phyloP scores from a whole-genome alignment of 2,888 invertebrate genomes.

The Melanotus villosus region DNA sequence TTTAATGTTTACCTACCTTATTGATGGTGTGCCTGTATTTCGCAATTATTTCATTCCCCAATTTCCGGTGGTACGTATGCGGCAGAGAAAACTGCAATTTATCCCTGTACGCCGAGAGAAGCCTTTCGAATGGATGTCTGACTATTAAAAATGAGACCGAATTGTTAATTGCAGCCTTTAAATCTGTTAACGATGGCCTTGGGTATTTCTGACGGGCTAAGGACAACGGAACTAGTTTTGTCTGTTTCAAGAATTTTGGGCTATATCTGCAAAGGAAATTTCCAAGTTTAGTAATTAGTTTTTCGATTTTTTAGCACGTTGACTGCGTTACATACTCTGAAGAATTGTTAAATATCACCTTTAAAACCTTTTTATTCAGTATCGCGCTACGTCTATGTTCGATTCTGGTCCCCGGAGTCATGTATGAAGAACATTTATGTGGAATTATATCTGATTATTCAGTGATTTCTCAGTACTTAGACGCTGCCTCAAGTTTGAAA shows the following conservation, averaged over 20 bases:
- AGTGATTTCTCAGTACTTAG: no score
- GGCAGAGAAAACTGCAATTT: slow-evolving; percentile 88
- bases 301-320: no score
- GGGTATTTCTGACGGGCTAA: slow-evolving; percentile 86
- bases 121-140: slow-evolving; percentile 84
- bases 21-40: slow-evolving; percentile 75
- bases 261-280: slow-evolving; percentile 74
- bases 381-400: no score
- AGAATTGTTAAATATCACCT: no score
- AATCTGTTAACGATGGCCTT: slow-evolving; percentile 79
- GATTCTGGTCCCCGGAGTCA: no score
- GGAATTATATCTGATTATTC: no score
- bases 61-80: slow-evolving; percentile 85
- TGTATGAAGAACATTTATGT: no score
- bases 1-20: slow-evolving; percentile 72
- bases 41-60: slow-evolving; percentile 83
- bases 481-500: no score
- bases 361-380: no score
- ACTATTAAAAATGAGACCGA: slow-evolving; percentile 87
- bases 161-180: slow-evolving; percentile 81
- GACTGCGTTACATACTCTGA: no score
- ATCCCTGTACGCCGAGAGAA: slow-evolving; percentile 87
- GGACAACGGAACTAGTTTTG: slow-evolving; percentile 83
- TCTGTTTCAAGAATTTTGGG: slow-evolving; percentile 82
- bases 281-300: no score